Conservation (phyloP, 2,113 vertebrate genomes). For the Lynx canadensis region DNA sequence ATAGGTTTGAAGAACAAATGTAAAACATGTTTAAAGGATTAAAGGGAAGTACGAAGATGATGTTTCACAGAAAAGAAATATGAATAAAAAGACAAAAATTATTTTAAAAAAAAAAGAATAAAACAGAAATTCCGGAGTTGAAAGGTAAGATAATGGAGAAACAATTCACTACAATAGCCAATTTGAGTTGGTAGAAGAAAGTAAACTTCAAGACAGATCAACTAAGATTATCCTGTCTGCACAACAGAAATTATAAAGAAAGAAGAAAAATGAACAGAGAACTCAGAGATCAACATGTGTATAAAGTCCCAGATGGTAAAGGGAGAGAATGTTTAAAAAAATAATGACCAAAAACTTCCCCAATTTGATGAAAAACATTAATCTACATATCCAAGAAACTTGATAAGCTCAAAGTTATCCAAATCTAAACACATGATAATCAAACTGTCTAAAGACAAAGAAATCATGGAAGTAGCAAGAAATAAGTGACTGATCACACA, state of each 20-base stretch:
- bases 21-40: background rate
- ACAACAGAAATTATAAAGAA: background rate
- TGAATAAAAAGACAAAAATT: background rate
- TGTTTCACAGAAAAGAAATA: background rate
- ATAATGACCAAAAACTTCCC: background rate
- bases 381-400: background rate
- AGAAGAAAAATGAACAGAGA: background rate
- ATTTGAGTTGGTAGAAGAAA: constrained; percentile 1
- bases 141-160: background rate
- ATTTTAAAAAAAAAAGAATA: background rate
- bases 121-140: background rate
- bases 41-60: background rate
- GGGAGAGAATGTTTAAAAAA: background rate
- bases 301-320: background rate
- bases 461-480: background rate
- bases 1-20: background rate
- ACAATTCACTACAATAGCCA: background rate
- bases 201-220: background rate
- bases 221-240: background rate
- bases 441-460: background rate
- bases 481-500: background rate
- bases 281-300: background rate
- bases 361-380: background rate
- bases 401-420: background rate
- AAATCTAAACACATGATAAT: background rate